Base-by-base conservation (phyloP, 1,140 invertebrate genomes). In the Chrysoperla carnea region DNA sequence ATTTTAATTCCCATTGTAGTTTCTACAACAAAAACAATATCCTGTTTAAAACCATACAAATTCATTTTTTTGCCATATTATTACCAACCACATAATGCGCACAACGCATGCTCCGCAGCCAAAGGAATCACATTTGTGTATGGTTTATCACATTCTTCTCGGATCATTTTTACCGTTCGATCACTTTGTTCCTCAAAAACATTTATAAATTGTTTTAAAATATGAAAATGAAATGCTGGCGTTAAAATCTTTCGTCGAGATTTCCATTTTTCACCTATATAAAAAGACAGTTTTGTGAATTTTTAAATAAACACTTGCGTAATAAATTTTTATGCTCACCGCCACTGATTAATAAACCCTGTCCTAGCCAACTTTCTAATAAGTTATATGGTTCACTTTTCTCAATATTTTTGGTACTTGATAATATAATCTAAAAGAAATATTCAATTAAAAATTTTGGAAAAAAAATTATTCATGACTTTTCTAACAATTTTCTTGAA, bases 161-260 rank as follows among this genome's bases (percentile, higher is more conserved):
- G 12, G 8, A 51, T 27, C 12, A 42, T 33, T 0, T 69, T 47
- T 0, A 73, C 55, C 41, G 84, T 56, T n/a, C 68, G 60, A 5
- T 61, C 50, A 14, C 68, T 61, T 47, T 84, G 75, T 44, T 76
- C 67, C 48, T 75, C 72, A 55, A 85, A 79, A 2, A 81, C 64
- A 6, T 70, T 64, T 4, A 83, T 45, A 52, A 86, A 88, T 50
- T 80, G 73, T 45, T 84, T 73, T 2, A 90, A 59, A 39, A 89
- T 86, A 45, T 76, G 75, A 55, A 86, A 86, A 55, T 90, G 85
- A 55, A 89, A 88, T 0, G 81, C 75, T 9, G 82, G 81, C 2
- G 85, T 88, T 6, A 89, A 52, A 36, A 87, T 62, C 59, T 83
- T 85, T 29, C 85, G 58, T 38, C 81, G 54, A 0, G 52, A 56